Evolutionary conservation across 2,888 invertebrate species (phyloP).

Genomic region (Corbicula japonica): DNA sequence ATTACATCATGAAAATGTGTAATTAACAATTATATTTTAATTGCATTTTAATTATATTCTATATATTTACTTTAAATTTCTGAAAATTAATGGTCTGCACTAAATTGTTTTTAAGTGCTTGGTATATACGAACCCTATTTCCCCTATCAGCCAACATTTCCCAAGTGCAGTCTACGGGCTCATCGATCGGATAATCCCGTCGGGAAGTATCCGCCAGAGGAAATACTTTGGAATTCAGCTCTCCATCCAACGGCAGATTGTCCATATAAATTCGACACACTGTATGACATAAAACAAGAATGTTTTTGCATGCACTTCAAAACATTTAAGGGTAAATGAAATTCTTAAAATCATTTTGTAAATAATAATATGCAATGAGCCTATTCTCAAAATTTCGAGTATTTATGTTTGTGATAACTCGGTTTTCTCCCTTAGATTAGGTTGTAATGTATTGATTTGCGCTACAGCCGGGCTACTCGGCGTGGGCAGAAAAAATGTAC

Average conservation of each 20-base stretch:
- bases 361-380: no score
- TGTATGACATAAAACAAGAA: constrained; percentile 40
- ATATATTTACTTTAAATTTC: no score
- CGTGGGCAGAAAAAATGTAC: no score
- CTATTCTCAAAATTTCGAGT: no score
- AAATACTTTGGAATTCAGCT: constrained; percentile 76
- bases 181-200: constrained; percentile 67
- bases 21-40: no score
- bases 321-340: not conserved
- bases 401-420: no score
- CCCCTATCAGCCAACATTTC: constrained; percentile 78
- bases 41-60: no score
- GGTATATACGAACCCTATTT: constrained; percentile 71
- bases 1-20: no score
- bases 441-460: no score
- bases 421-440: no score
- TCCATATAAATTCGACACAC: constrained; percentile 80
- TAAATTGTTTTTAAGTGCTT: not conserved
- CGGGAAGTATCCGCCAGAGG: constrained; percentile 71
- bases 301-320: not conserved
- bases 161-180: constrained; percentile 85
- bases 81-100: no score
- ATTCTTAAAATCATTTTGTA: not conserved
- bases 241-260: constrained; percentile 72
- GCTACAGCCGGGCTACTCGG: no score